A percentile compares a stretch with the other conserved stretches of the same genome.
Evolutionary conservation across 1,140 invertebrate genomes (phyloP).

Genomic region (Acromyrmex echinatior): DNA sequence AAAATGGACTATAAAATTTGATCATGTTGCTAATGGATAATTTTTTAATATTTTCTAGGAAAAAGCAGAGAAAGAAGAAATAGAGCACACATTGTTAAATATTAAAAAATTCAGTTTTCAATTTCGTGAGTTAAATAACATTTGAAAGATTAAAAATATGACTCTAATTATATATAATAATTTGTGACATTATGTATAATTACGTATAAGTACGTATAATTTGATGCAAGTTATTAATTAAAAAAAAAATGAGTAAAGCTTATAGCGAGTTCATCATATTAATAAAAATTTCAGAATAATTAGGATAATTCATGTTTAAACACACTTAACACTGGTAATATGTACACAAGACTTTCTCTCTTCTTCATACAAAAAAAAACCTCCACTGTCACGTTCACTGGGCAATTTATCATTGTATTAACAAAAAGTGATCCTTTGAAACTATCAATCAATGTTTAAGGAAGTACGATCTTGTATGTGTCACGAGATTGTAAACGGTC

Average conservation of each 20-base stretch:
- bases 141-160: too few species aligned
- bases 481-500: neutral
- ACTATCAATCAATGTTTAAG: too few species aligned
- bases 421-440: neutral
- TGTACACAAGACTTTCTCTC: neutral
- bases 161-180: too few species aligned
- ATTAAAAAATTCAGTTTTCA: too few species aligned
- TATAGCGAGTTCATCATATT: constrained; percentile 1
- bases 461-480: neutral
- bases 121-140: too few species aligned
- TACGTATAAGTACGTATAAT: too few species aligned
- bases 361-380: neutral
- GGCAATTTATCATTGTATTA: neutral
- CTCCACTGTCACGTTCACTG: neutral
- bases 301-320: neutral
- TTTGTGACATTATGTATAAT: too few species aligned
- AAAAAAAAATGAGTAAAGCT: neutral
- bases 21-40: neutral
- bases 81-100: too few species aligned
- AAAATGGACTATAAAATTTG: neutral
- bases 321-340: neutral
- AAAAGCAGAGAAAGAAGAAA: too few species aligned
- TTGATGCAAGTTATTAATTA: neutral
- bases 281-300: constrained; percentile 10
- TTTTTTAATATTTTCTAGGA: neutral